These are phyloP conservation scores for Lacanobia wlatinum DNA, from an alignment of 2,888 invertebrate species.

Conservation along the genomic window DNA sequence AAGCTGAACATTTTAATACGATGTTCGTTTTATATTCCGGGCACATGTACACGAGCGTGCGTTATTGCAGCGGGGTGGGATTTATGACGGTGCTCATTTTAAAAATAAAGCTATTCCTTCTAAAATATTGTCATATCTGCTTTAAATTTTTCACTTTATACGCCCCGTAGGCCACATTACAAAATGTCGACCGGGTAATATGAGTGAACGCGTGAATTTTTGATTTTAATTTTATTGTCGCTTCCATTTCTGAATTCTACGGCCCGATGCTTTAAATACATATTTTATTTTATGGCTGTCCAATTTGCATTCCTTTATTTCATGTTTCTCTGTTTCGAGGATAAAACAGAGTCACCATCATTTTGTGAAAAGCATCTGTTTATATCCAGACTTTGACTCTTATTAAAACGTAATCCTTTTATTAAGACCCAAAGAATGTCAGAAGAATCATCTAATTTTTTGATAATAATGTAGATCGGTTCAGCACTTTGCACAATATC, in stretches of 20 bases:
- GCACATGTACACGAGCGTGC: conserved; percentile 80
- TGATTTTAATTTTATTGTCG: conserved; percentile 73
- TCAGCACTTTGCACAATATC: conserved; percentile 28
- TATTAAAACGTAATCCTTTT: conserved; percentile 4
- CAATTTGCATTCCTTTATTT: conserved; percentile 43
- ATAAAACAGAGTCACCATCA: conserved; percentile 8
- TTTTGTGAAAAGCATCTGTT: neutral
- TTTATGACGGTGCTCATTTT: conserved; percentile 87
- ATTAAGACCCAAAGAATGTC: neutral
- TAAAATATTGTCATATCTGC: conserved; percentile 89
- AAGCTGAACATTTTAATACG: conserved; percentile 79
- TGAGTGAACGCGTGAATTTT: conserved; percentile 78
- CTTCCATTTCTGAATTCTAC: conserved; percentile 50
- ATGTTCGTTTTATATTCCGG: conserved; percentile 84
- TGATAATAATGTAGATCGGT: conserved; percentile 4
- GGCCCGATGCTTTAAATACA: conserved; percentile 58
- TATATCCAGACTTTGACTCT: neutral
- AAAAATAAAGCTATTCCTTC: conserved; percentile 89
- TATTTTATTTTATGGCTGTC: conserved; percentile 57
- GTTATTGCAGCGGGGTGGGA: conserved; percentile 86
- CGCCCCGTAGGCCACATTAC: conserved; percentile 84
- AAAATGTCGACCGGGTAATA: conserved; percentile 80
- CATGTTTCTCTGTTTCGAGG: conserved; percentile 19
- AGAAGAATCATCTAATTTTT: conserved; percentile 1
- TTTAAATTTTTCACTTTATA: conserved; percentile 89